Evolutionary conservation across 1,140 invertebrate genomes (phyloP).

Genomic region (Brachionus asplanchnoidis): DNA sequence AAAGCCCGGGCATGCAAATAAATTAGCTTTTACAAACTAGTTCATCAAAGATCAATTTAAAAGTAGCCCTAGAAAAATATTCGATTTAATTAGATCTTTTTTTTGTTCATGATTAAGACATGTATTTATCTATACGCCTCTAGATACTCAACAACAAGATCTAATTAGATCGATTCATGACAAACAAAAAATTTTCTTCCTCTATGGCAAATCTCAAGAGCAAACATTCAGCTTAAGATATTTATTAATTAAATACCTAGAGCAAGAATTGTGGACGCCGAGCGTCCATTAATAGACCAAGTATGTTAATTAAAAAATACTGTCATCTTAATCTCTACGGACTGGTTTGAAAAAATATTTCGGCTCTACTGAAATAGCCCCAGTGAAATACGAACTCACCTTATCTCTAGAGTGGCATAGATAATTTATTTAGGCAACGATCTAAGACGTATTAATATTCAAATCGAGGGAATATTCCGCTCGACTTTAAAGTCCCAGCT

Average conservation of each 20-base stretch:
- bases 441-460: neutral
- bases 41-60: neutral
- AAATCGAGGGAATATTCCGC: neutral
- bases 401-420: neutral
- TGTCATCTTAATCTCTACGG: neutral
- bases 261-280: neutral
- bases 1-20: neutral
- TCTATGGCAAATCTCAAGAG: neutral
- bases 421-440: neutral
- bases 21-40: conserved; percentile 2
- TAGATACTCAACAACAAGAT: neutral
- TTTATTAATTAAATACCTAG: neutral
- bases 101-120: neutral
- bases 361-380: neutral
- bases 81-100: neutral
- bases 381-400: neutral
- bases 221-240: neutral
- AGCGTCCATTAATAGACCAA: neutral
- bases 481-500: neutral
- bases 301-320: neutral
- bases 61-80: neutral
- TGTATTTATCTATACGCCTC: neutral
- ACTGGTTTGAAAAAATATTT: neutral
- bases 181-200: neutral
- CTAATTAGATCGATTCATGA: neutral